Base-by-base conservation (phyloP, 2,113 vertebrate genomes). In the Passer montanus region DNA sequence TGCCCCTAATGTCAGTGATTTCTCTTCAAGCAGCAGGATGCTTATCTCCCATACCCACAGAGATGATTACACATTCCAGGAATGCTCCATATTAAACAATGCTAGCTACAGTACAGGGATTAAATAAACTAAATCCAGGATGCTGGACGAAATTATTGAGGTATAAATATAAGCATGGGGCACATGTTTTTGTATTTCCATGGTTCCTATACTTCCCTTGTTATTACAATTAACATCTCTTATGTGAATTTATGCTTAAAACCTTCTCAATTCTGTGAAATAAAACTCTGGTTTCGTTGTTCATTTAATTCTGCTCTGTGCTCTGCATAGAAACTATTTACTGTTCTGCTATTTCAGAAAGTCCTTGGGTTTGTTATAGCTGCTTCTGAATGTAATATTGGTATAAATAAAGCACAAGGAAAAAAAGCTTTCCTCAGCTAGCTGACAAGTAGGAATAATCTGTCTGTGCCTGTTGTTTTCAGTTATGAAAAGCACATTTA, bases 401-500 rank as follows among this genome's bases (percentile, higher is more conserved):
- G 89, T 95, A 73, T 95, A 96, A 96, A 96, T 89, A 95, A 90
- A 96, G 64, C 85, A 93, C 76, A 70, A 84, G 84, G 53, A 74
- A 90, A 69, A 94, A 95, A 96, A 82, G 69, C 87, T 87, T 90
- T 95, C 92, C 77, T 94, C 89, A 89, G 86, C 89, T 93, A 96
- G 56, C 67, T 97, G 92, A 94, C 79, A 88, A 95, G 77, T 55
- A 95, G 92, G 94, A 97, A 96, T 97, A 95, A 97, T 96, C 91
- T 95, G 94, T 89, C 95, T 92, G 81, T 95, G 96, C 93, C 87
- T 96, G 95, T 97, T 97, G 93, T 94, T 95, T 95, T 94, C 94
- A 87, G 86, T 95, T 94, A 90, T 60, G 94, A 96, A 95, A 96
- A 96, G 89, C 90, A 89, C 89, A 95, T 93, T 96, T 96, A 96